These are phyloP conservation scores for Alouatta palliata DNA, from an alignment of 2,113 vertebrate species.

Conservation along the genomic window DNA sequence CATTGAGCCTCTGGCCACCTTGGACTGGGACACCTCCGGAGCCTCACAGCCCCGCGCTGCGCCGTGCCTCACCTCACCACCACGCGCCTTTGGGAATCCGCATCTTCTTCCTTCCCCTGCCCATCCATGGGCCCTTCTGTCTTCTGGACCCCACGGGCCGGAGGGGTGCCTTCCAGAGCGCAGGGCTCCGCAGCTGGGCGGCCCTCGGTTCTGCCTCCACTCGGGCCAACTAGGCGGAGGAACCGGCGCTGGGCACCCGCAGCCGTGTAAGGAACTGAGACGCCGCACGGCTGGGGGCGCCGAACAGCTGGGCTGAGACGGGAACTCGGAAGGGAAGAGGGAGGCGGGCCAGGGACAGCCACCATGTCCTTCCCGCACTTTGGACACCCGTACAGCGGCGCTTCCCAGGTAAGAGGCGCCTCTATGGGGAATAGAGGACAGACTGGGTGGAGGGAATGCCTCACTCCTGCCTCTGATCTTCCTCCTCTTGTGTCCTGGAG, in stretches of 20 bases:
- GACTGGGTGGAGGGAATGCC: neutral
- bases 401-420: conserved; percentile 94
- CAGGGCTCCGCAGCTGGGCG: conserved; percentile 54
- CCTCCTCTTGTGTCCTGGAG: neutral
- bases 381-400: conserved; percentile 96
- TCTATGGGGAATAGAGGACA: neutral
- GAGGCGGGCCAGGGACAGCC: conserved; percentile 78
- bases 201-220: conserved; percentile 61
- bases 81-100: conserved; percentile 39
- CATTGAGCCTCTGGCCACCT: conserved; percentile 92
- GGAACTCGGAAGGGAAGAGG: neutral
- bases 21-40: conserved; percentile 93
- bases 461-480: neutral
- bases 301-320: neutral
- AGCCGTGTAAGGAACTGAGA: conserved; percentile 35
- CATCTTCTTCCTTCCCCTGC: conserved; percentile 54
- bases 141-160: conserved; percentile 62
- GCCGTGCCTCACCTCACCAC: conserved; percentile 81
- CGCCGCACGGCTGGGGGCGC: neutral
- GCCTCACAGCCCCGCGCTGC: conserved; percentile 92
- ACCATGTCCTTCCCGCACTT: conserved; percentile 99
- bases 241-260: neutral
- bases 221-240: neutral
- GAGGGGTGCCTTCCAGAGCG: conserved; percentile 51
- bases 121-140: conserved; percentile 77